Conservation (phyloP, 2,113 vertebrate genomes). For the Heterocephalus glaber region DNA sequence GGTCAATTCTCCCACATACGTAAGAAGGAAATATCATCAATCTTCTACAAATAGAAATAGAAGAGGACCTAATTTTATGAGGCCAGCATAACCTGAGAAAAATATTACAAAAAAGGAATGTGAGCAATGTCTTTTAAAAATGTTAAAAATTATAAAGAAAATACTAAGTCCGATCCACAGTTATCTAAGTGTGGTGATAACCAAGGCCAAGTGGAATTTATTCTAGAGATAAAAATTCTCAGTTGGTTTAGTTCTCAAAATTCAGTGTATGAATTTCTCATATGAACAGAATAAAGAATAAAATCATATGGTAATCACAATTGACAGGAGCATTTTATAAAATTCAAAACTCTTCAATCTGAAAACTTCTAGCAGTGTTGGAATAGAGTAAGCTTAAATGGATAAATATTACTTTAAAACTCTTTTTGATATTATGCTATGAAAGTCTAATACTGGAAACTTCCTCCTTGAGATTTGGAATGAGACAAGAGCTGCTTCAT, state of each 20-base stretch:
- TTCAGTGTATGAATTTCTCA: neutral
- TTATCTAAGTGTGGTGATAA: neutral
- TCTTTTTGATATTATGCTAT: neutral
- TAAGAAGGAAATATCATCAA: neutral
- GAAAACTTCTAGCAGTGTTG: slow-evolving; percentile 25
- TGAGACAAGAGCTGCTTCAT: neutral
- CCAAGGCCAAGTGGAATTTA: neutral
- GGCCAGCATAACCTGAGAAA: neutral
- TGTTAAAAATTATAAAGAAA: slow-evolving; percentile 9
- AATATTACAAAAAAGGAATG: neutral
- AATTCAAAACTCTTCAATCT: neutral
- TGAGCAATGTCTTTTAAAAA: slow-evolving; percentile 6
- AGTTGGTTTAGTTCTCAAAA: neutral
- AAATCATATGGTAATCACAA: neutral
- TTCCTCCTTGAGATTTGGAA: neutral
- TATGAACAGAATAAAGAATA: slow-evolving; percentile 13
- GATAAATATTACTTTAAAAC: neutral
- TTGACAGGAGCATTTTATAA: neutral
- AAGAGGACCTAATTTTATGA: neutral
- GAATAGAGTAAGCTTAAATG: neutral
- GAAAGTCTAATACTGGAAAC: neutral
- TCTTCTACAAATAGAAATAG: neutral
- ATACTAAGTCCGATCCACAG: neutral
- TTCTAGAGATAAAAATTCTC: neutral
- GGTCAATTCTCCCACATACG: neutral